Conservation (phyloP, 2,797 vertebrate genomes). For the Epinephelus coioides region DNA sequence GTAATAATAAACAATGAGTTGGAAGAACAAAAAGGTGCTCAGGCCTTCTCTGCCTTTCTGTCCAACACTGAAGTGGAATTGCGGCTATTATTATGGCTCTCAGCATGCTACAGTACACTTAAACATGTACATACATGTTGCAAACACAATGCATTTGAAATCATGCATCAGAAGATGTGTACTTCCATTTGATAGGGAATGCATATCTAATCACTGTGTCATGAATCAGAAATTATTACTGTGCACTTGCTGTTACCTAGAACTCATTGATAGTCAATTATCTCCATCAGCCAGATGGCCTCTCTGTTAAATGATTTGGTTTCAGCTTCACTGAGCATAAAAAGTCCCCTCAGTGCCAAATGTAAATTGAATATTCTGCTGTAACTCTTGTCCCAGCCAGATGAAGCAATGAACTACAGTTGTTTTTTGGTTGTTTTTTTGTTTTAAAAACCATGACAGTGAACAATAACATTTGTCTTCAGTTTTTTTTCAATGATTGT, state of each 20-base stretch:
- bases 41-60: slow-evolving; percentile 2
- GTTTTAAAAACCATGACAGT: too few relatives aligned
- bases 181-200: background rate
- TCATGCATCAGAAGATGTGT: background rate
- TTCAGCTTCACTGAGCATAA: too few relatives aligned
- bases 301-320: background rate
- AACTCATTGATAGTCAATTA: slow-evolving; percentile 6
- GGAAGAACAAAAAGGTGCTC: slow-evolving; percentile 23
- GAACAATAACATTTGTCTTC: too few relatives aligned
- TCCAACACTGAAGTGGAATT: slow-evolving; percentile 6
- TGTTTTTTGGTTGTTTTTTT: too few relatives aligned
- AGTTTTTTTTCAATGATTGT: too few relatives aligned
- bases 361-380: too few relatives aligned
- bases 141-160: background rate
- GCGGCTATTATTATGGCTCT: background rate
- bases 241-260: background rate
- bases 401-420: too few relatives aligned
- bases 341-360: too few relatives aligned
- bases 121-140: background rate
- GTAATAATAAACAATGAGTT: background rate
- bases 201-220: background rate
- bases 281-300: background rate
- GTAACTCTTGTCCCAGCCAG: too few relatives aligned
- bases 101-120: background rate
- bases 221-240: background rate